Percentiles rank a stretch among this genome's conserved stretches.
phyloP scores from a whole-genome alignment of 2,113 vertebrate species.

The Cheirogaleus medius region DNA sequence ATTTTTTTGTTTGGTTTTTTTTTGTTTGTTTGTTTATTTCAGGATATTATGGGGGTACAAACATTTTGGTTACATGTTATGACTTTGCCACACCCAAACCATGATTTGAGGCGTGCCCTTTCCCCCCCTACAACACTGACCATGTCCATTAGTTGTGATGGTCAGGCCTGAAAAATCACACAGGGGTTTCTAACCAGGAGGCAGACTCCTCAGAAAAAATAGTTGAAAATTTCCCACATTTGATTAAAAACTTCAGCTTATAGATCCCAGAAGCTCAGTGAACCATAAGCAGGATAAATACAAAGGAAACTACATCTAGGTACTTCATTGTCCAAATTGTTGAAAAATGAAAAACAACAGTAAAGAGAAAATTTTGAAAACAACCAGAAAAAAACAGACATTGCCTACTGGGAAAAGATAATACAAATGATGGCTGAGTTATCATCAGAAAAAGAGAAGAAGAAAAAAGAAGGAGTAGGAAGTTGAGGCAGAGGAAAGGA shows the following conservation, averaged over 20 bases:
- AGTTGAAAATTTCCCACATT: background rate
- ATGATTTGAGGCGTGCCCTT: too few relatives aligned
- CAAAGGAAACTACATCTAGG: background rate
- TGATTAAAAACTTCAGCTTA: background rate
- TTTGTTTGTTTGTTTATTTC: too few relatives aligned
- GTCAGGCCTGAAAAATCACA: background rate
- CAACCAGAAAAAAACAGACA: background rate
- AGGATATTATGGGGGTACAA: too few relatives aligned
- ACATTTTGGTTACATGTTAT: too few relatives aligned
- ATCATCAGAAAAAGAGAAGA: background rate
- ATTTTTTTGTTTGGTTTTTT: too few relatives aligned
- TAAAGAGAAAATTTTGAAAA: background rate
- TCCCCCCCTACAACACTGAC: too few relatives aligned
- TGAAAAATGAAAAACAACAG: background rate
- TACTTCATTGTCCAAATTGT: background rate
- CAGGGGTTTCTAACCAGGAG: background rate
- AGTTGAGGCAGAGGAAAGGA: background rate
- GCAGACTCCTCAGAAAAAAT: background rate
- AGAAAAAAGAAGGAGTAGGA: background rate
- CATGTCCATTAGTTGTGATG: too few relatives aligned
- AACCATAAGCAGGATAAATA: background rate
- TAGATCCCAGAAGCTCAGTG: background rate
- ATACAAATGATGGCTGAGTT: background rate
- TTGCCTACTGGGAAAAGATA: background rate
- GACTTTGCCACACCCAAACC: too few relatives aligned